phyloP scores from a whole-genome alignment of 30 jellyfish, hydroid and myxozoan genomes.

The Hydractinia symbiolongicarpus region DNA sequence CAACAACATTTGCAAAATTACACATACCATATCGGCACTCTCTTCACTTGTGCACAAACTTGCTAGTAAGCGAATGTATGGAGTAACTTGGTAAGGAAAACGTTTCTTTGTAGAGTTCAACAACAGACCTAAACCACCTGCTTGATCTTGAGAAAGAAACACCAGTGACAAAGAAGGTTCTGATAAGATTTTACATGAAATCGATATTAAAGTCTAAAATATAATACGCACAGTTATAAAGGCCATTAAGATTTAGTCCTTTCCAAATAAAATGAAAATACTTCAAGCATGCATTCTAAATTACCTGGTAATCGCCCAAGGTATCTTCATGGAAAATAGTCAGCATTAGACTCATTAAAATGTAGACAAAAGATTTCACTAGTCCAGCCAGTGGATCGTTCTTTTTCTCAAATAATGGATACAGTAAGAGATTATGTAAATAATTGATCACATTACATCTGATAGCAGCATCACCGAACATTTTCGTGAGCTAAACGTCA shows the following conservation, averaged over 20 bases:
- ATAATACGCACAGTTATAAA: not conserved
- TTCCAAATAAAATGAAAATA: not conserved
- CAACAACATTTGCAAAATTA: not conserved
- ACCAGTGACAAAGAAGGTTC: conserved; percentile 25
- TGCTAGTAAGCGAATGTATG: conserved; percentile 40
- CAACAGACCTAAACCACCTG: conserved; percentile 40
- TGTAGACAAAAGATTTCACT: conserved; percentile 22
- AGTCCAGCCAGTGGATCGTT: conserved; percentile 25
- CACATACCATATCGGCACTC: conserved; percentile 39
- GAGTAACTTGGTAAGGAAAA: conserved; percentile 45
- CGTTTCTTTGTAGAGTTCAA: conserved; percentile 44
- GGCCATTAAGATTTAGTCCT: not conserved
- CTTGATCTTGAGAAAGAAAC: conserved; percentile 37
- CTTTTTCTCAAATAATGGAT: not conserved
- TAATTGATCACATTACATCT: conserved; percentile 17
- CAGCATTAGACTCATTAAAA: conserved; percentile 36
- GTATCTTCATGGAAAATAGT: conserved; percentile 58
- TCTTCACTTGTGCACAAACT: conserved; percentile 34
- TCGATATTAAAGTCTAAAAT: conserved; percentile 14
- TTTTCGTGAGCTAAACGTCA: conserved; percentile 22
- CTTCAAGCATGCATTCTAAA: not conserved
- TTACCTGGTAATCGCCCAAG: conserved; percentile 43
- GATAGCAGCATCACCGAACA: conserved; percentile 36
- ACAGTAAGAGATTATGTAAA: not conserved
- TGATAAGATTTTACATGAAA: conserved; percentile 30